Conservation (phyloP, 2,797 vertebrate genomes). For the Ptychadena robeensis region DNA sequence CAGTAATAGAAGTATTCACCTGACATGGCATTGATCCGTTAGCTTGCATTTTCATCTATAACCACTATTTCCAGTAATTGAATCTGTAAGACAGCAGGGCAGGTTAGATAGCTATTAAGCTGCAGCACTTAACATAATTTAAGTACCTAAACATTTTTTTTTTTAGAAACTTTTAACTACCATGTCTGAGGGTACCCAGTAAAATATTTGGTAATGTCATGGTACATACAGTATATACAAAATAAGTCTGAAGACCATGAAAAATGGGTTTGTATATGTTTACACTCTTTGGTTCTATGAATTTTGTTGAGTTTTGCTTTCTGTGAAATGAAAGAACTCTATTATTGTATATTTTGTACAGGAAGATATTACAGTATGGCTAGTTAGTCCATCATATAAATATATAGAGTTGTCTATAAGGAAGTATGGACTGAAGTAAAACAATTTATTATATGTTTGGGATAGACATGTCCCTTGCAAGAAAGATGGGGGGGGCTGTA, state of each 20-base stretch:
- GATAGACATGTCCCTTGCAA: too few species aligned
- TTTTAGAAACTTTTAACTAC: background rate
- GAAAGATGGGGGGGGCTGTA: too few species aligned
- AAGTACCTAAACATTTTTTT: background rate
- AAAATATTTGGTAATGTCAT: background rate
- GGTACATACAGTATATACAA: too few species aligned
- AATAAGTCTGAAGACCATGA: too few species aligned
- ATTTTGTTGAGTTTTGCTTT: background rate
- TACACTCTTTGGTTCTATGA: background rate
- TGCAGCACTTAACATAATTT: constrained; percentile 2
- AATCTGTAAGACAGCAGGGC: constrained; percentile 27
- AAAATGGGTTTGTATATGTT: too few species aligned
- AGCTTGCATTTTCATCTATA: constrained; percentile 48
- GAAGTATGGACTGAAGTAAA: too few species aligned
- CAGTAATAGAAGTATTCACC: constrained; percentile 28
- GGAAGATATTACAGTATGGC: background rate
- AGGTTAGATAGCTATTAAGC: constrained; percentile 13
- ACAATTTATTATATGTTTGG: too few species aligned
- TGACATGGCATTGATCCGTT: constrained; percentile 40
- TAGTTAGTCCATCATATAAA: background rate
- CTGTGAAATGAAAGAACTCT: background rate
- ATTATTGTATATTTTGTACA: background rate
- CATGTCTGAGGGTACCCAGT: background rate
- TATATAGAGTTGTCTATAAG: too few species aligned
- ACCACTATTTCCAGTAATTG: constrained; percentile 40